Evolutionary conservation across 2,113 vertebrate species (phyloP), one percentile per base, ranked within the genome.

Genomic region (Solea senegalensis): DNA sequence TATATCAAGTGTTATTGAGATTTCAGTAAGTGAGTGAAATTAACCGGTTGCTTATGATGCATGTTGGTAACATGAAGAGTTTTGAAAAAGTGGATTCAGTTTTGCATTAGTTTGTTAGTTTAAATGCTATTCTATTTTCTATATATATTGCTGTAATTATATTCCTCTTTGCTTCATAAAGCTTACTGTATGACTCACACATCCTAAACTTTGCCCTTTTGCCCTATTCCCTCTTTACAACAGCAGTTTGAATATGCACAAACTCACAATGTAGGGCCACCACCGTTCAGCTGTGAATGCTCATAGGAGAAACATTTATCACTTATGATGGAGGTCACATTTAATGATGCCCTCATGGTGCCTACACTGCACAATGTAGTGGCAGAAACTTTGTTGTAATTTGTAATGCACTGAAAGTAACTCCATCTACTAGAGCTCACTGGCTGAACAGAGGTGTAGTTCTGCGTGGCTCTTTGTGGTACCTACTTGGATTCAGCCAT

Each of bases 101-200:
- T 74, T 52, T 59, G 12, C 49, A 81, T 57, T 61, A 79, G 26
- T 49, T 65, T 54, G 61, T 59, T 7, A 52, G 15, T 58, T 58
- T 54, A 80, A 72, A 60, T 53, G 39, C 48, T 65, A 57, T 55
- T 78, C 26, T 65, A 60, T 43, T 58, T 39, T 44, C 72, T 58
- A 81, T 61, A 77, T 40, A 40, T n/a, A 40, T 4, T 11, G 27
- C 4, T 50, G 69, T 1, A 52, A n/a, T 54, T 14, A 26, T 9
- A 49, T 79, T 72, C 67, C 51, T 70, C 44, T 81, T 55, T 74
- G 59, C 28, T 65, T 75, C 15, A 76, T 81, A 74, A 80, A 81
- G 16, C 40, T 69, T 39, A 45, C 5, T 73, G 21, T 61, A 50
- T 40, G 14, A 50, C 49, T 62, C 15, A 69, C 2, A 63, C 39